phyloP scores from a whole-genome alignment of 2,113 vertebrate species.

The Tetrax tetrax region DNA sequence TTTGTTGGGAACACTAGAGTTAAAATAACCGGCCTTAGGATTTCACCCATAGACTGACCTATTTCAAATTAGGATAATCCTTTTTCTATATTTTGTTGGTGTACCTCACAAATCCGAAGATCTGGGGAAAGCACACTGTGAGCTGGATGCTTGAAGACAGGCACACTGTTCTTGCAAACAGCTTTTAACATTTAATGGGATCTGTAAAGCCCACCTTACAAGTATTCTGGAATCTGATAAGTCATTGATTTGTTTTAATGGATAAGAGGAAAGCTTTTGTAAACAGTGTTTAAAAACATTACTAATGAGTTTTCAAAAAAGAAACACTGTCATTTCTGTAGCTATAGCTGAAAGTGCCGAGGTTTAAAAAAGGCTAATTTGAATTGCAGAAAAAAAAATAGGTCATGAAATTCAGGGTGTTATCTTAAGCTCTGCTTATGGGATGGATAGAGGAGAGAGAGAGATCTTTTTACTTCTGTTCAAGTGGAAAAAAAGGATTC shows the following conservation, averaged over 20 bases:
- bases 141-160: background rate
- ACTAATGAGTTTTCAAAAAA: conserved; percentile 21
- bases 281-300: conserved; percentile 26
- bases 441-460: background rate
- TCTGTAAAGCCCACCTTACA: background rate
- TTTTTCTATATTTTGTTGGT: background rate
- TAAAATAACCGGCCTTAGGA: background rate
- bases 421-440: background rate
- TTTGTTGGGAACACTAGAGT: conserved; percentile 8
- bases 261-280: conserved; percentile 4
- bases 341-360: background rate
- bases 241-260: conserved; percentile 22
- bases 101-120: background rate
- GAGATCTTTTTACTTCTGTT: background rate
- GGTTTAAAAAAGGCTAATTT: background rate
- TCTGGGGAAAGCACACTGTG: background rate
- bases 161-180: background rate
- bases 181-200: conserved; percentile 22
- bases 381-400: conserved; percentile 20
- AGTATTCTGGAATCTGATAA: background rate
- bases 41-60: background rate
- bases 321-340: background rate
- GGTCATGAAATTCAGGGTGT: background rate
- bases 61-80: background rate
- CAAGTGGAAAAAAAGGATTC: background rate